A percentile compares a stretch with the other conserved stretches of the same genome.
phyloP scores from a whole-genome alignment of 2,888 invertebrate species.

The Habrosyne pyritoides region DNA sequence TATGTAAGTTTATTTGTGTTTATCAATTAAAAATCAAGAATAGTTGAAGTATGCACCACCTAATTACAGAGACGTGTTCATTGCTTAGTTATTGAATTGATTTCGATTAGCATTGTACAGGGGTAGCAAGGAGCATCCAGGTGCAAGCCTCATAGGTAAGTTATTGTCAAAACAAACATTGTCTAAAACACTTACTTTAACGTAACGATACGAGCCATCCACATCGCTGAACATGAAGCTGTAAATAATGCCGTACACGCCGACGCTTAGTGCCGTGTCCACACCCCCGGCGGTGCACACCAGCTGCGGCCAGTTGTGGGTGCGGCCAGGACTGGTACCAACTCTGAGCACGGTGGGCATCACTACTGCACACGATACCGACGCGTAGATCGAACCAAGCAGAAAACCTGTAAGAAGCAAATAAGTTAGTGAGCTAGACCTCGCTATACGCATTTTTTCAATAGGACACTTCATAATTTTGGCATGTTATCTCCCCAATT shows the following conservation, averaged over 20 bases:
- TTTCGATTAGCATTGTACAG: too few species aligned
- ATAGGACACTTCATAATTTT: too few species aligned
- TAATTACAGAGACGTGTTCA: too few species aligned
- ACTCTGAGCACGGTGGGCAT: conserved; percentile 62
- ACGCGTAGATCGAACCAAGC: conserved; percentile 67
- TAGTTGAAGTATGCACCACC: too few species aligned
- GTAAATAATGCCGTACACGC: conserved; percentile 65
- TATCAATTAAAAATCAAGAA: neutral
- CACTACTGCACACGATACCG: conserved; percentile 69
- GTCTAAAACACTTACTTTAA: conserved; percentile 49
- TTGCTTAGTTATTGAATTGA: too few species aligned
- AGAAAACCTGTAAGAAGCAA: conserved; percentile 53
- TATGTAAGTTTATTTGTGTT: too few species aligned
- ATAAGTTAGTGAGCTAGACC: neutral
- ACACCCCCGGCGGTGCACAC: conserved; percentile 68
- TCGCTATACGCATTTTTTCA: too few species aligned
- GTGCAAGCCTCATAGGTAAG: too few species aligned
- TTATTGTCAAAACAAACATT: too few species aligned
- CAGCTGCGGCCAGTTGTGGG: conserved; percentile 67
- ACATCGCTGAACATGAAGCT: conserved; percentile 61
- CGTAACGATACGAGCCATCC: conserved; percentile 56
- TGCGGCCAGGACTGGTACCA: conserved; percentile 38
- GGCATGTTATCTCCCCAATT: too few species aligned
- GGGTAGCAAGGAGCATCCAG: too few species aligned
- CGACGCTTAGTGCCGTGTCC: conserved; percentile 73